Evolutionary conservation across 2,888 invertebrate species (phyloP).

Genomic region (Lysandra coridon): DNA sequence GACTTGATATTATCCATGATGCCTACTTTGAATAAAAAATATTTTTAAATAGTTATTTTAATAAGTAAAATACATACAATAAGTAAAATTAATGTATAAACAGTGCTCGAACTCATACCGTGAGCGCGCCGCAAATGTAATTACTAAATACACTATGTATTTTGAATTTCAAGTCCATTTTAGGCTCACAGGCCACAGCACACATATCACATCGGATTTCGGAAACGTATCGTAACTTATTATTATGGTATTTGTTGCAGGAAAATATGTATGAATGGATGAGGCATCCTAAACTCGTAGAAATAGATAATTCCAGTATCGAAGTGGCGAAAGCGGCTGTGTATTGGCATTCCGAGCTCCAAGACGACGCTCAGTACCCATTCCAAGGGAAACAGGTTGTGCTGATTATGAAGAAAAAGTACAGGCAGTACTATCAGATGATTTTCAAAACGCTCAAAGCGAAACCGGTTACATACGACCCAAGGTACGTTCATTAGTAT

Average conservation of each 20-base stretch:
- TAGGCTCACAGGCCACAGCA: too few species aligned
- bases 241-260: conserved; percentile 47
- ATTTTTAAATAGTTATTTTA: too few species aligned
- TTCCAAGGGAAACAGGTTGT: conserved; percentile 75
- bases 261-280: conserved; percentile 75
- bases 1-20: too few species aligned
- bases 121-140: too few species aligned
- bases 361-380: conserved; percentile 59
- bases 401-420: conserved; percentile 74
- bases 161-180: too few species aligned
- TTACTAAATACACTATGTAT: too few species aligned
- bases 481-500: conserved; percentile 53
- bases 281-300: conserved; percentile 70
- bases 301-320: conserved; percentile 68
- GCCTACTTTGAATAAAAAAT: too few species aligned
- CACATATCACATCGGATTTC: too few species aligned
- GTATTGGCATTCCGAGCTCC: conserved; percentile 67
- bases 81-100: too few species aligned
- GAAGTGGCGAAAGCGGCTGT: conserved; percentile 73
- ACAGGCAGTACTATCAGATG: conserved; percentile 75
- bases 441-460: conserved; percentile 73
- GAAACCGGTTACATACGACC: conserved; percentile 72
- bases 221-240: too few species aligned
- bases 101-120: too few species aligned
- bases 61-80: too few species aligned